Conservation (phyloP, 2,797 vertebrate genomes). For the Sylvilagus floridanus region DNA sequence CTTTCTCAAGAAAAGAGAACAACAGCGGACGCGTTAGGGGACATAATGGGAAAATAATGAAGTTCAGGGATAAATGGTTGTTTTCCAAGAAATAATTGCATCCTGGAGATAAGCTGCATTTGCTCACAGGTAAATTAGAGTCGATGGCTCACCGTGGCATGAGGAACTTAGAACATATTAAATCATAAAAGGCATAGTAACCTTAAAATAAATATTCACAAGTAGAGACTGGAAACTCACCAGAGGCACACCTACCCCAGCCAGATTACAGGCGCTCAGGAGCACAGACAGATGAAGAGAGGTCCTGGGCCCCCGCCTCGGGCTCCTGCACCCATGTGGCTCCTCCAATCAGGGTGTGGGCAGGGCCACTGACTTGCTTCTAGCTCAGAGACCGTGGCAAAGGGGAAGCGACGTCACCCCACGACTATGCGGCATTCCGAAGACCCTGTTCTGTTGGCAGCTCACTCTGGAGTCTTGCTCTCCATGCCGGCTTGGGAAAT, state of each 20-base stretch:
- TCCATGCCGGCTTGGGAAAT: background rate
- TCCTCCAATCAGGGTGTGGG: background rate
- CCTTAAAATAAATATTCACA: background rate
- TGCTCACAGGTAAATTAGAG: background rate
- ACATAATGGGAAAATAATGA: background rate
- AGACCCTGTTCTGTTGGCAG: background rate
- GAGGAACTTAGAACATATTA: slow-evolving; percentile 4
- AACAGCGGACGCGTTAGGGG: background rate
- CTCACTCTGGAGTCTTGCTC: background rate
- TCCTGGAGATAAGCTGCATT: background rate
- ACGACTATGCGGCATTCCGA: too few relatives aligned
- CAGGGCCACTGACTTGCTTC: background rate
- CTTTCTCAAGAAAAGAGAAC: background rate
- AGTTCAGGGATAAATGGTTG: background rate
- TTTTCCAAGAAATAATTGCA: background rate
- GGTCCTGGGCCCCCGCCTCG: background rate
- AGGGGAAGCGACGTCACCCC: too few relatives aligned
- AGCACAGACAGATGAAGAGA: background rate
- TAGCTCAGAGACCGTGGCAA: background rate
- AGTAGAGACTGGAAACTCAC: background rate
- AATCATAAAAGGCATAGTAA: background rate
- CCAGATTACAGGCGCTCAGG: background rate
- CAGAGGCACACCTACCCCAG: background rate
- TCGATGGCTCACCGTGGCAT: background rate
- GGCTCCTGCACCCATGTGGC: background rate